Conservation (phyloP, 1,140 invertebrate genomes). For the Harpegnathos saltator region DNA sequence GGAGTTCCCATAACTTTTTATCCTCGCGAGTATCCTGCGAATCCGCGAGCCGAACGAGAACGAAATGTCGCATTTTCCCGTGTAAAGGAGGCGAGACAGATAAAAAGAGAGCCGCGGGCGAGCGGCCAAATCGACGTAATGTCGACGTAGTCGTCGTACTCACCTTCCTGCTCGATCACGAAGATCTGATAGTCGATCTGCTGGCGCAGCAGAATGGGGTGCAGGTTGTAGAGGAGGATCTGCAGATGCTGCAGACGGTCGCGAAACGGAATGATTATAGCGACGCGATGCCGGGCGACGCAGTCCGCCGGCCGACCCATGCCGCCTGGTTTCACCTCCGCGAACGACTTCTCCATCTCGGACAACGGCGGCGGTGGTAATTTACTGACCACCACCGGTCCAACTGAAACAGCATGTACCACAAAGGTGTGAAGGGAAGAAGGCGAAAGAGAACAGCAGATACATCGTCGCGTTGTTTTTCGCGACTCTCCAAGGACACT, state of each 20-base stretch:
- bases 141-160: slow-evolving; percentile 28
- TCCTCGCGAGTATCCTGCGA: no score
- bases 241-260: slow-evolving; percentile 94
- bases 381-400: slow-evolving; percentile 82
- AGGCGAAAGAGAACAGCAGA: background rate
- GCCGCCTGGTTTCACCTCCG: slow-evolving; percentile 90
- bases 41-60: no score
- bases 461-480: background rate
- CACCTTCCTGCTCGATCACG: slow-evolving; percentile 96
- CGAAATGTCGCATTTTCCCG: background rate
- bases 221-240: slow-evolving; percentile 94
- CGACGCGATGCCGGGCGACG: slow-evolving; percentile 91
- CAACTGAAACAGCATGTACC: slow-evolving; percentile 80
- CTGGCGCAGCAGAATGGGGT: slow-evolving; percentile 96
- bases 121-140: background rate
- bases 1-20: no score
- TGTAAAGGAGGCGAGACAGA: background rate
- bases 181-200: slow-evolving; percentile 97
- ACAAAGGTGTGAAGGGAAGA: background rate
- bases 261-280: slow-evolving; percentile 95
- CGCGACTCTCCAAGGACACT: slow-evolving; percentile 37
- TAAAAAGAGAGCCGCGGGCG: background rate
- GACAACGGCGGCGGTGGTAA: slow-evolving; percentile 79
- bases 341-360: slow-evolving; percentile 83
- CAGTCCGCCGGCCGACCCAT: slow-evolving; percentile 92